Base-by-base conservation (phyloP, 2,797 vertebrate genomes). In the Smutsia temminckii region DNA sequence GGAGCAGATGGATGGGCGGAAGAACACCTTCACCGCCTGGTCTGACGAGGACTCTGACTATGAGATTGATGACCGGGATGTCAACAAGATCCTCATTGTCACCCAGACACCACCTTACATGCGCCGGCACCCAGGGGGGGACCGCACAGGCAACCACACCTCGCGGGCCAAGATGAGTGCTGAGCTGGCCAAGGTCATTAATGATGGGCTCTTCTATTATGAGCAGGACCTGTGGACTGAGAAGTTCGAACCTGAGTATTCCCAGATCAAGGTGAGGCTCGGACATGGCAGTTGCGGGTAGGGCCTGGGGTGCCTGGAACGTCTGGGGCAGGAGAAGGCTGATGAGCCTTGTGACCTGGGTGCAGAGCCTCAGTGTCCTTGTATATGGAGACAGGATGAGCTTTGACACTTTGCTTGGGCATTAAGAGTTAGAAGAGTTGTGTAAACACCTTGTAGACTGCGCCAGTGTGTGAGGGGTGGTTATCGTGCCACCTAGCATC, bases 81-180 rank as follows among this genome's bases (percentile, higher is more conserved):
- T 99, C 97, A 99, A 99, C 98, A 99, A 99, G 98, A 99, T 99
- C 98, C 99, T 99, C 34, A 99, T 99, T 0, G 99, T 99, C 96
- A 99, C 99, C 0, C 99, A 99, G 98, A 99, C 99, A 0, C 99
- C 99, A 9, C 99, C 99, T 0, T 99, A 99, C 96, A 98, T 99
- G 97, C 99, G 99, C 91, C 99, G 99, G 93, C 99, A 99, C 61
- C 99, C 99, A 0, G 99, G 99, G 0, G 99, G 99, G 9, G 99
- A 99, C 97, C 99, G 99, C 91, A 99, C 99, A 0, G 99, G 99
- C 29, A 99, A 99, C 97, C 99, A 99, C 97, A 99, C 99, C 0
- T 99, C 99, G 0, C 99, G 99, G 46, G 98, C 99, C 96, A 99
- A 99, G 98, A 99, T 99, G 97, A 99, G 99, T 95, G 99, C 98